phyloP scores from a whole-genome alignment of 2,113 vertebrate genomes.

The Archocentrus centrarchus region DNA sequence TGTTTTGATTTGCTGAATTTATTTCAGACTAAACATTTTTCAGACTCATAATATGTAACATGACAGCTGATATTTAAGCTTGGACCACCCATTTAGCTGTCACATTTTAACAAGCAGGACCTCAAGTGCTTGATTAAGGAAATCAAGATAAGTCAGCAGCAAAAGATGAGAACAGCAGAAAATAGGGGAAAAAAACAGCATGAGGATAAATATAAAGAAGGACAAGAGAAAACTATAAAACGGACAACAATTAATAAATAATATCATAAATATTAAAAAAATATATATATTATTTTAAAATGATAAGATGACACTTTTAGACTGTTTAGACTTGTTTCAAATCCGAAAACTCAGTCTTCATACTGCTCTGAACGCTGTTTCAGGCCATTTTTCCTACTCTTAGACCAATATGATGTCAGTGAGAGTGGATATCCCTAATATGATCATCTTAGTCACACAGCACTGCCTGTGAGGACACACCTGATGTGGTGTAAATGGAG shows the following conservation, averaged over 20 bases:
- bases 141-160: neutral
- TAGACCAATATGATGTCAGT: neutral
- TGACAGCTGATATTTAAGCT: conserved; percentile 7
- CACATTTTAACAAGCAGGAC: neutral
- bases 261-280: neutral
- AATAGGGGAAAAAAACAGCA: accelerated
- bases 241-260: neutral
- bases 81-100: conserved; percentile 22
- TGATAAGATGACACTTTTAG: neutral
- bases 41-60: neutral
- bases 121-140: neutral
- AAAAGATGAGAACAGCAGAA: neutral
- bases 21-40: conserved; percentile 19
- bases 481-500: neutral
- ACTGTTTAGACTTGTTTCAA: no score
- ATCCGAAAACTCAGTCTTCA: neutral
- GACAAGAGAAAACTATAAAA: neutral
- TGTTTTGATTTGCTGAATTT: conserved; percentile 29
- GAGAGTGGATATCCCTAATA: neutral
- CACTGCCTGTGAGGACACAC: neutral
- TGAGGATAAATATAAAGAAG: neutral
- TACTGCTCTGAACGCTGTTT: neutral
- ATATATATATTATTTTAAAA: neutral
- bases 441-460: neutral
- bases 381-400: neutral